Evolutionary conservation across 2,888 invertebrate genomes (phyloP).

Genomic region (Pristionchus exspectatus): DNA sequence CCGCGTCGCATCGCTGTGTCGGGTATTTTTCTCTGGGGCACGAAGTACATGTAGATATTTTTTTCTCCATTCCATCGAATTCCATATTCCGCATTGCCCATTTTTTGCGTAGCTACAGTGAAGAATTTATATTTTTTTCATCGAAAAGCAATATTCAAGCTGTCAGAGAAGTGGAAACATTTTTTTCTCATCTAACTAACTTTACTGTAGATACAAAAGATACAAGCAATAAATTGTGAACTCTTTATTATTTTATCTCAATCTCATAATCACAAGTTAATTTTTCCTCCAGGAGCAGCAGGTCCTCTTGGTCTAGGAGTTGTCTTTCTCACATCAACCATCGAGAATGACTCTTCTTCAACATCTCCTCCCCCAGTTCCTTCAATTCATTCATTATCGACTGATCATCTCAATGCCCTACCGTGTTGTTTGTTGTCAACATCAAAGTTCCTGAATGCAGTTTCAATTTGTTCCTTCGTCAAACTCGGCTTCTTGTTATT

Average conservation of each 20-base stretch:
- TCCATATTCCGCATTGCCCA: neutral
- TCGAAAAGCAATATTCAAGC: too few species aligned
- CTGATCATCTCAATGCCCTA: neutral
- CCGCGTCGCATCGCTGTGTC: neutral
- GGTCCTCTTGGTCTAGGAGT: constrained; percentile 54
- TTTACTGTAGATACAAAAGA: too few species aligned
- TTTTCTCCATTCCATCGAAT: neutral
- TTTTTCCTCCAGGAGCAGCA: constrained; percentile 37
- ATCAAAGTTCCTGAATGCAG: constrained; percentile 60
- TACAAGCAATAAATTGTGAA: neutral
- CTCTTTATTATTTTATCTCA: neutral
- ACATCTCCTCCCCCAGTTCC: constrained; percentile 42
- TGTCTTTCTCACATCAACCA: constrained; percentile 52
- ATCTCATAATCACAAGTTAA: constrained; percentile 45
- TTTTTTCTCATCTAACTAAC: too few species aligned
- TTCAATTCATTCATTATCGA: neutral
- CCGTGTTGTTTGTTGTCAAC: constrained; percentile 56
- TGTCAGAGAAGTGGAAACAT: too few species aligned
- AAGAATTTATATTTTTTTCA: too few species aligned
- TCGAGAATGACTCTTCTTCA: constrained; percentile 49
- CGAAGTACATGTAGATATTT: neutral
- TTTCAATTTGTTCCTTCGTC: constrained; percentile 60
- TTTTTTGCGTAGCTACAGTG: too few species aligned
- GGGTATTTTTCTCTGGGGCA: neutral
- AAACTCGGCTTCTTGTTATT: constrained; percentile 43